Evolutionary conservation across 2,113 vertebrate species (phyloP).

Genomic region (Halcyon malimbica): DNA sequence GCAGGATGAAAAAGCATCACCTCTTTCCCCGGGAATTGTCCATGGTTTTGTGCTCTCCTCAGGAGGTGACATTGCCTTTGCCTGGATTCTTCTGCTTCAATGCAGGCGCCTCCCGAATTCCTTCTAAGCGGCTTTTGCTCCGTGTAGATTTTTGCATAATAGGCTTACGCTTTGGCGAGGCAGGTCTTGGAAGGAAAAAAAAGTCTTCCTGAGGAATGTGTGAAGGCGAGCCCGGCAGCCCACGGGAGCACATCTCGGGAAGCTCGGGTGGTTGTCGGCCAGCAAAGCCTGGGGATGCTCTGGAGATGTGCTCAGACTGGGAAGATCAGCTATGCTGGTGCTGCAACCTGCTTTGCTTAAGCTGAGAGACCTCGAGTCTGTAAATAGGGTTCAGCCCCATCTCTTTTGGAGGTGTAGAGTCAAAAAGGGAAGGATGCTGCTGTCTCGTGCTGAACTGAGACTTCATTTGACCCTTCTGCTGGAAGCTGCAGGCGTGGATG

Average conservation of each 20-base stretch:
- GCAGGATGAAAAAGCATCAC: background rate
- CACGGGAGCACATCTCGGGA: background rate
- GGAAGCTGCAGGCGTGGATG: accelerated
- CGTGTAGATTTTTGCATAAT: background rate
- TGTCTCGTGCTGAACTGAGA: background rate
- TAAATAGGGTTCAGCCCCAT: background rate
- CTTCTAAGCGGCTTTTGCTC: constrained; percentile 31
- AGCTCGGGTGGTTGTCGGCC: background rate
- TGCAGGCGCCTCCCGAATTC: background rate
- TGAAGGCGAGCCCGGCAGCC: background rate
- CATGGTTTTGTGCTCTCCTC: background rate
- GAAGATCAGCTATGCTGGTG: accelerated
- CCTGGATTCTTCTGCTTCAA: background rate
- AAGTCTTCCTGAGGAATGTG: background rate
- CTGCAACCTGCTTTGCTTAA: background rate
- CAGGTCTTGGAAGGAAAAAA: background rate
- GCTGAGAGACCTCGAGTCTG: background rate
- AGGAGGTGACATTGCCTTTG: background rate
- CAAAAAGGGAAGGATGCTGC: background rate
- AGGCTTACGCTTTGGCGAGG: background rate
- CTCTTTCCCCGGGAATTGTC: background rate
- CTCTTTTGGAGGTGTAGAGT: background rate
- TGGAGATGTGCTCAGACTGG: background rate
- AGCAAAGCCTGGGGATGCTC: background rate
- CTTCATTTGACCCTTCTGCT: background rate